These are phyloP conservation scores for Oncorhynchus tshawytscha DNA, from an alignment of 2,113 vertebrate species.

Conservation along the genomic window DNA sequence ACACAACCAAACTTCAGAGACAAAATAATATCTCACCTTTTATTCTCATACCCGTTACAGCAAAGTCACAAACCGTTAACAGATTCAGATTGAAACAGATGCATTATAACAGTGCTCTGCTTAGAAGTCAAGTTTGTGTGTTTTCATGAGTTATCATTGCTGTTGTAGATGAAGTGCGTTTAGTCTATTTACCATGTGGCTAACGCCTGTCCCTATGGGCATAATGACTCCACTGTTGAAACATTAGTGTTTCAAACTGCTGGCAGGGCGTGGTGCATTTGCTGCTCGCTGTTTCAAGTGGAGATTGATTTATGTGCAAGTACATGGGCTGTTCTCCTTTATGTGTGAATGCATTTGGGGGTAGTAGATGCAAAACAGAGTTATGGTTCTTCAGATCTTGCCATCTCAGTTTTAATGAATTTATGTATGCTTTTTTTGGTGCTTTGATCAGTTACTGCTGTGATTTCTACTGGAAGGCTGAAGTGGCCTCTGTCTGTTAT, in stretches of 20 bases:
- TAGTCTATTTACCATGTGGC: constrained; percentile 23
- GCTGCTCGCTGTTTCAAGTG: constrained; percentile 3
- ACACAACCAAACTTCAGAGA: background rate
- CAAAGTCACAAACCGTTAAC: background rate
- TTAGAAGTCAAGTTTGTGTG: constrained; percentile 51
- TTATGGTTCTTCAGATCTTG: background rate
- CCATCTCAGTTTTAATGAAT: background rate
- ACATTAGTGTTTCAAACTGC: constrained; percentile 28
- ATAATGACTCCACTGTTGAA: constrained; percentile 40
- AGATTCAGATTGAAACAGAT: too few relatives aligned
- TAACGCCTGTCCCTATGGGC: constrained; percentile 29
- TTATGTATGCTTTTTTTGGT: background rate
- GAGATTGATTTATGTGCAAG: background rate
- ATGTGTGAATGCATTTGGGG: background rate
- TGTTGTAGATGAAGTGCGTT: constrained; percentile 52
- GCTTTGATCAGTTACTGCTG: background rate
- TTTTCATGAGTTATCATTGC: constrained; percentile 36
- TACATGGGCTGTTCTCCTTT: background rate
- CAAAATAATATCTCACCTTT: background rate
- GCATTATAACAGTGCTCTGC: background rate
- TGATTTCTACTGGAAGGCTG: background rate
- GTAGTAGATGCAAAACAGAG: background rate
- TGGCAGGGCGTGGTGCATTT: constrained; percentile 17
- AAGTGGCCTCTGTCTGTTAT: background rate
- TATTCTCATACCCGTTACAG: background rate